A percentile compares a stretch with the other conserved stretches of the same genome.
Evolutionary conservation across 2,113 vertebrate genomes (phyloP).

Genomic region (Rhynchomys soricoides): DNA sequence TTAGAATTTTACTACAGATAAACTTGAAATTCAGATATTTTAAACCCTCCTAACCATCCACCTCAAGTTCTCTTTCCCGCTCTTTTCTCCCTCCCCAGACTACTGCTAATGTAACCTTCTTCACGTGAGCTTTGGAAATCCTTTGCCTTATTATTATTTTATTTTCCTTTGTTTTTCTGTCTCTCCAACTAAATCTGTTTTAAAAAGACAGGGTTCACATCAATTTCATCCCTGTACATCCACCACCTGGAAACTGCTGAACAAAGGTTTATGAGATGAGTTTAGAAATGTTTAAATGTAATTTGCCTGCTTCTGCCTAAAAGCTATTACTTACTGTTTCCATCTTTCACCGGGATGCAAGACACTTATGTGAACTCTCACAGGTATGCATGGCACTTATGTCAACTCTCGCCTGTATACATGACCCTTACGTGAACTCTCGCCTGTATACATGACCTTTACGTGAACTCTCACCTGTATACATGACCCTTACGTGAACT

Average conservation of each 20-base stretch:
- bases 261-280: neutral
- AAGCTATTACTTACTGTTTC: neutral
- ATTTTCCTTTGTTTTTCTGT: neutral
- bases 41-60: conserved; percentile 13
- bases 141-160: neutral
- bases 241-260: neutral
- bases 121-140: neutral
- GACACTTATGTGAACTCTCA: neutral
- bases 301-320: conserved; percentile 22
- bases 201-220: neutral
- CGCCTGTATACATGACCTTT: neutral
- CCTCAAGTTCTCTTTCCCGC: conserved; percentile 22
- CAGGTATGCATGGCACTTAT: no score
- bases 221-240: neutral
- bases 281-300: conserved; percentile 32
- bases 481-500: no score
- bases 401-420: neutral
- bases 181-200: conserved; percentile 5
- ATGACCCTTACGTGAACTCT: neutral
- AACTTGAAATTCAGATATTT: conserved; percentile 39
- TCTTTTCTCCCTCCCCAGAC: conserved; percentile 23
- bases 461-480: neutral
- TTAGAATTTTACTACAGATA: conserved; percentile 48
- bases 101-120: neutral
- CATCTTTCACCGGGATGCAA: neutral